A percentile compares a stretch with the other conserved stretches of the same genome.
Evolutionary conservation across 2,888 invertebrate genomes (phyloP).

Genomic region (Sicus ferrugineus): DNA sequence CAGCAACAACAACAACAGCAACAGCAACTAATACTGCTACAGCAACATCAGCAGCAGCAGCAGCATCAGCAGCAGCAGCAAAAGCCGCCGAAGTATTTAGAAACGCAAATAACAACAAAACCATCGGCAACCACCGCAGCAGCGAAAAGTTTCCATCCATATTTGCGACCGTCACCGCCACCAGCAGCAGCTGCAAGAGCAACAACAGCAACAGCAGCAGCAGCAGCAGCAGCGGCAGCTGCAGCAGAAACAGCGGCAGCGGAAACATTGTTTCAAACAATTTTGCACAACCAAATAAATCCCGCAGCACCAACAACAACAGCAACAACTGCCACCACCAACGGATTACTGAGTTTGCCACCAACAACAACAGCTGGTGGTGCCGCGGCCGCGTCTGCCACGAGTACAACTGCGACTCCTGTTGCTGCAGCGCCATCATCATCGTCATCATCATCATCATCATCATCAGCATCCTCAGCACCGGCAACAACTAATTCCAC

Average conservation of each 20-base stretch:
- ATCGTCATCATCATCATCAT: constrained; percentile 35
- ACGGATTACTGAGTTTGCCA: constrained; percentile 39
- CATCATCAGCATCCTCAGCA: background rate
- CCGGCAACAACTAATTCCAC: background rate
- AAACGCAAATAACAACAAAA: too few relatives aligned
- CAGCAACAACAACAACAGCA: constrained; percentile 12
- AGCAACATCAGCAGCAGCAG: constrained; percentile 48
- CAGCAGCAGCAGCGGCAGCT: constrained; percentile 47
- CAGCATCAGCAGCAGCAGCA: constrained; percentile 32
- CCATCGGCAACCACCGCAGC: constrained; percentile 39
- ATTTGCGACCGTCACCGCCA: constrained; percentile 35
- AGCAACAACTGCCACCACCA: constrained; percentile 34
- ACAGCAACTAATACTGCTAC: constrained; percentile 27
- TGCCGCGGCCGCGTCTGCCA: too few relatives aligned
- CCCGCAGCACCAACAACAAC: constrained; percentile 50
- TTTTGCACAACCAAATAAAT: constrained; percentile 59
- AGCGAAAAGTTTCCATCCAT: constrained; percentile 41
- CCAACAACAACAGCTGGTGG: constrained; percentile 37
- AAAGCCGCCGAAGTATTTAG: too few relatives aligned
- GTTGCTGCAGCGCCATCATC: constrained; percentile 1
- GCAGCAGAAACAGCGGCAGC: constrained; percentile 44
- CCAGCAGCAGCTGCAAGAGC: constrained; percentile 33
- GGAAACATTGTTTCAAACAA: constrained; percentile 57
- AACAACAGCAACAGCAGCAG: constrained; percentile 48
- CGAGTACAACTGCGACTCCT: constrained; percentile 34